Conservation (phyloP, 1,140 invertebrate genomes). For the Temnothorax longispinosus region DNA sequence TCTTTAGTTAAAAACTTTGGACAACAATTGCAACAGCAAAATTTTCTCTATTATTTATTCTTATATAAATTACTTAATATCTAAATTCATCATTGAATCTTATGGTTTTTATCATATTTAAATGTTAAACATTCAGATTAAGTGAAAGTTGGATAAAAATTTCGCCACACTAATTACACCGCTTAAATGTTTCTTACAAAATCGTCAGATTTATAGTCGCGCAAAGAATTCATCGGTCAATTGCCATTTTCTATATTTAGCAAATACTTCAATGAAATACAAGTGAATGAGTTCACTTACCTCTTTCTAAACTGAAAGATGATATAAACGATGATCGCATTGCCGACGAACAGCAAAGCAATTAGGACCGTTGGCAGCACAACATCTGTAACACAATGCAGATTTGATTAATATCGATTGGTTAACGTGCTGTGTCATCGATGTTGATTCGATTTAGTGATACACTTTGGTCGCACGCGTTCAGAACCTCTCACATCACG, state of each 20-base stretch:
- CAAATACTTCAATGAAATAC: conserved; percentile 60
- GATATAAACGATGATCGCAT: conserved; percentile 89
- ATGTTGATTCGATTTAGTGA: conserved; percentile 39
- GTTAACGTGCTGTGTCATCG: conserved; percentile 24
- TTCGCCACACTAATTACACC: not conserved
- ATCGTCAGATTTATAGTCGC: too few relatives aligned
- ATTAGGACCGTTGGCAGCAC: conserved; percentile 88
- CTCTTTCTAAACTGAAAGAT: conserved; percentile 90
- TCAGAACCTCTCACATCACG: not conserved
- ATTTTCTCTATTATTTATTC: not conserved
- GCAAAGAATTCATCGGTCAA: not conserved
- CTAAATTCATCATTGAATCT: not conserved
- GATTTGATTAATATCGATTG: conserved; percentile 57
- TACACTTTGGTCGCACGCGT: conserved; percentile 39
- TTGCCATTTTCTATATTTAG: conserved; percentile 23
- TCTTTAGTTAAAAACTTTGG: not conserved
- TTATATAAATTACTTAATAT: not conserved
- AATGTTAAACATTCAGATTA: not conserved
- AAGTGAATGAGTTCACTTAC: conserved; percentile 80
- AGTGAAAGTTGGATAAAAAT: not conserved
- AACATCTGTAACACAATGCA: conserved; percentile 87
- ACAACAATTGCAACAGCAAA: not conserved
- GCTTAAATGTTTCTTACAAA: not conserved
- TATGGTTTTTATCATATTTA: not conserved
- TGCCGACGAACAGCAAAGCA: conserved; percentile 88